Evolutionary conservation across 2,797 vertebrate genomes (phyloP), one percentile per base, ranked within the genome.

Genomic region (Megaceryle alcyon): DNA sequence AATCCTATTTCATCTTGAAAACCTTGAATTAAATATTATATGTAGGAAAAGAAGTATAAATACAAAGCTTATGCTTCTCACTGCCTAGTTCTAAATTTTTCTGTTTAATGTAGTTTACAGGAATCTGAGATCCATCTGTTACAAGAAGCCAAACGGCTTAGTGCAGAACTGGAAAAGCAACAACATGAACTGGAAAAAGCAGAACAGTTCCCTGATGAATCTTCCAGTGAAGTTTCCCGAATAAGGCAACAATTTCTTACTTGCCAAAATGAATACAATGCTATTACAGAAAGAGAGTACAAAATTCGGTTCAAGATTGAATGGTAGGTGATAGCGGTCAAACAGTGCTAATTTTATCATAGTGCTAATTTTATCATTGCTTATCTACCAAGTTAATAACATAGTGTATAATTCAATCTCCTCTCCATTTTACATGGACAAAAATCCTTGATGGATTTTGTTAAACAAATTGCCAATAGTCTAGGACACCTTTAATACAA

Each of bases 181-280:
- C 97, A 97, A 51, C 56, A 95, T 49, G 95, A 97, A 65, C 89
- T 99, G 94, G 98, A 99, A 97, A 97, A 97, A 93, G 96, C 97
- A 2, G 98, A 99, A 49, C 94, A 98, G 83, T 98, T 98, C 89
- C 98, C 98, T 4, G 98, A 98, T 82, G 98, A 97, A 49, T 97
- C 98, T 43, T 96, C 98, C 73, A 98, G 98, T 5, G 98, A 99
- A 97, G 97, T 98, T 92, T 98, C 97, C 95, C 97, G 96, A 95
- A 98, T 99, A 97, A 98, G 98, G 96, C 98, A 98, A 75, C 98
- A 98, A 72, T 98, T 99, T 86, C 98, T 99, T 56, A 98, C 97
- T 96, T 98, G 98, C 76, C 97, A 98, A 96, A 98, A 98, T 35
- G 98, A 99, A 83, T 98, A 99, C 68, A 97, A 66, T 51, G 98